Evolutionary conservation across 2,888 invertebrate genomes (phyloP).

Genomic region (Leptinotarsa tumamoca): DNA sequence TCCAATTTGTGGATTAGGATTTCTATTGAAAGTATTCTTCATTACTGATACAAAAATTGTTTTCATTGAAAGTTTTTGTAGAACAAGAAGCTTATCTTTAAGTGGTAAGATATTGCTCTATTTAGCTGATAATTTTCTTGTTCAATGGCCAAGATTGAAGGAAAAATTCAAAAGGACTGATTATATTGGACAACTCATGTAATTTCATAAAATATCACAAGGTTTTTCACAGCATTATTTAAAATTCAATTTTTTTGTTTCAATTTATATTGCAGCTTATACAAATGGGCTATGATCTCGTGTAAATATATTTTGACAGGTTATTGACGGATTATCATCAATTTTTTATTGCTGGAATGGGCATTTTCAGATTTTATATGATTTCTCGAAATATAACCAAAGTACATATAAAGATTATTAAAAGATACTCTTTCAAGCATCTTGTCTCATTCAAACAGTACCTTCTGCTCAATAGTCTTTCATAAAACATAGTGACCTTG

Average conservation of each 20-base stretch:
- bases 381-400: no score
- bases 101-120: slow-evolving; percentile 88
- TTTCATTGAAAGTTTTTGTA: slow-evolving; percentile 95
- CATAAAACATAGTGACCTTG: no score
- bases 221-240: neutral
- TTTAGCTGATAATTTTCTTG: slow-evolving; percentile 87
- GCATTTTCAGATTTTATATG: neutral
- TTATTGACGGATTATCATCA: no score
- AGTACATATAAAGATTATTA: no score
- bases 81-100: slow-evolving; percentile 89
- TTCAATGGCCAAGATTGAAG: slow-evolving; percentile 91
- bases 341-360: no score
- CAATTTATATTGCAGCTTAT: neutral
- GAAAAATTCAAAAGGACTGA: slow-evolving; percentile 75
- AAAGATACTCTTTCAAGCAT: no score
- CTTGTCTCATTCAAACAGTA: no score
- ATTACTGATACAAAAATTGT: slow-evolving; percentile 80
- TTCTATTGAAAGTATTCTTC: slow-evolving; percentile 77
- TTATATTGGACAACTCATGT: slow-evolving; percentile 83
- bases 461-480: no score
- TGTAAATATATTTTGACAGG: no score
- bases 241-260: neutral
- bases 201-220: slow-evolving; percentile 48
- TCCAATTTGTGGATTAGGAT: slow-evolving; percentile 86
- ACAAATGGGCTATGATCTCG: no score